These are phyloP conservation scores for Quadroppia sp. DNA, from an alignment of 2,888 invertebrate genomes.

Conservation along the genomic window DNA sequence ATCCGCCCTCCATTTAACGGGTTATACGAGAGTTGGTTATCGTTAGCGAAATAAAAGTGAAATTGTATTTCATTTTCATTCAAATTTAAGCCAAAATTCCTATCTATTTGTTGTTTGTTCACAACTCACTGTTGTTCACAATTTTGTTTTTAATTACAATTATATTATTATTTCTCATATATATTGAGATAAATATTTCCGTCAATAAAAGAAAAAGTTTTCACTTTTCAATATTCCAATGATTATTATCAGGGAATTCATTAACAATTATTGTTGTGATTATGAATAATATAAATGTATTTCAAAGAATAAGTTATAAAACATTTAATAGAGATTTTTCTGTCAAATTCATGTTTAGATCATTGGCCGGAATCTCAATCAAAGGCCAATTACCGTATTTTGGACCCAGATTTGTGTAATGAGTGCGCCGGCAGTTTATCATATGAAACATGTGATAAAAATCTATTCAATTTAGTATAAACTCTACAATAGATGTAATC, in stretches of 20 bases:
- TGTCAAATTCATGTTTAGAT: background rate
- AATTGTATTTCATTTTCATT: background rate
- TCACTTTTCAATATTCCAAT: background rate
- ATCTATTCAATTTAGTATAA: background rate
- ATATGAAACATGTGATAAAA: background rate
- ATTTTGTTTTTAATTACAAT: background rate
- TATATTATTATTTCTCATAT: background rate
- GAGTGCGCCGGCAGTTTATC: background rate
- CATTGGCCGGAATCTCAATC: slow-evolving; percentile 7
- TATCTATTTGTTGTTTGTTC: slow-evolving; percentile 8
- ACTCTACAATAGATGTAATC: background rate
- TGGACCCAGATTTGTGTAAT: background rate
- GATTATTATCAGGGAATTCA: slow-evolving; percentile 2
- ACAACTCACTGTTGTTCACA: background rate
- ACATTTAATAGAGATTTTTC: background rate
- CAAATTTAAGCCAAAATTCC: background rate
- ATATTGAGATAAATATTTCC: background rate
- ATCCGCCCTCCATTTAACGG: slow-evolving; percentile 19
- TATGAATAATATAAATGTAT: background rate
- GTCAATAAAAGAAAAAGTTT: background rate
- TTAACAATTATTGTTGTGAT: background rate
- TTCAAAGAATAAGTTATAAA: background rate
- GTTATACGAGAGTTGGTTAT: background rate
- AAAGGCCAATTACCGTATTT: background rate
- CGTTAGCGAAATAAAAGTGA: too few relatives aligned